Percentiles rank a stretch among this genome's conserved stretches.
Evolutionary conservation across 2,888 invertebrate genomes (phyloP).

Genomic region (Catocala nupta): DNA sequence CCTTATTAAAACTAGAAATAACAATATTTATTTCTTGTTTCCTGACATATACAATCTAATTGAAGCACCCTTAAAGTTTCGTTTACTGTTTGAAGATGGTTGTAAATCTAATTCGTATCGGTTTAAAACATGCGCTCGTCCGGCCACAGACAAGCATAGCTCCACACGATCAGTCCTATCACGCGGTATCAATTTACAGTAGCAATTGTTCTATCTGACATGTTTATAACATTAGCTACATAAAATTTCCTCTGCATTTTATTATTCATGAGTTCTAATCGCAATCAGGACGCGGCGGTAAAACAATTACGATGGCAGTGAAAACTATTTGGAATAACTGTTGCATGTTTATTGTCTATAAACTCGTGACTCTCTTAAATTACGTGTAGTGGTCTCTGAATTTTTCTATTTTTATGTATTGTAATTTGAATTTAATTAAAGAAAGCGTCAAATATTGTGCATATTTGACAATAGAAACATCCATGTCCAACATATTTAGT

Average conservation of each 20-base stretch:
- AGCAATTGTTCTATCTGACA: neutral
- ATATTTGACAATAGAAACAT: neutral
- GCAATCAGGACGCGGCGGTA: constrained; percentile 41
- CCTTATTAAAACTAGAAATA: neutral
- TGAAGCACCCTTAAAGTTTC: neutral
- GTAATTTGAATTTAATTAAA: constrained; percentile 22
- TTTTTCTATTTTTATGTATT: constrained; percentile 34
- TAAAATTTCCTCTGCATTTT: constrained; percentile 28
- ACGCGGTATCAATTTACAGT: neutral
- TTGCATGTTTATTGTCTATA: constrained; percentile 43
- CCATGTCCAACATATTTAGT: neutral
- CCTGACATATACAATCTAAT: neutral
- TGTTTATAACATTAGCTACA: neutral
- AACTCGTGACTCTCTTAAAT: constrained; percentile 38
- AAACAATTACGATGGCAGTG: constrained; percentile 33
- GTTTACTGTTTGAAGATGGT: constrained; percentile 1
- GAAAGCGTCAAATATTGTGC: constrained; percentile 32
- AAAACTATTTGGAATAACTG: constrained; percentile 30
- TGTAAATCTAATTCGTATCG: constrained; percentile 1
- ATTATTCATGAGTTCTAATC: constrained; percentile 44
- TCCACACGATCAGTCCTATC: neutral
- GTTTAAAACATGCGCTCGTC: neutral
- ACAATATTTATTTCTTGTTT: neutral
- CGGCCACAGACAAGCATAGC: neutral
- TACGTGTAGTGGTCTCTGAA: constrained; percentile 26